phyloP scores from a whole-genome alignment of 1,140 invertebrate genomes.

The Habropoda laboriosa region DNA sequence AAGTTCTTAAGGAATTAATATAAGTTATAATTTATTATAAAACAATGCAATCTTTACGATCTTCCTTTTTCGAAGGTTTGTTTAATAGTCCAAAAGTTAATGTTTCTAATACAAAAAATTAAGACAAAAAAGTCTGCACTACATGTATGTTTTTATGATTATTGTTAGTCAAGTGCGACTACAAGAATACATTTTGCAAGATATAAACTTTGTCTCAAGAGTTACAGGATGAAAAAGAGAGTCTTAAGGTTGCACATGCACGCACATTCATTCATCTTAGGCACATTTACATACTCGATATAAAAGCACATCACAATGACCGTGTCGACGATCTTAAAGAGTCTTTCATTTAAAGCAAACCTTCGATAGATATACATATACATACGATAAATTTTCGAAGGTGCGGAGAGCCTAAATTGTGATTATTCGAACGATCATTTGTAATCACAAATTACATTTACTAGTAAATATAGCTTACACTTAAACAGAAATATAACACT shows the following conservation, averaged over 20 bases:
- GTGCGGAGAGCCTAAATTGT: constrained; percentile 23
- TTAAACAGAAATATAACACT: neutral
- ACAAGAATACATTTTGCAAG: constrained; percentile 19
- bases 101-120: neutral
- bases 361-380: constrained; percentile 61
- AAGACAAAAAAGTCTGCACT: neutral
- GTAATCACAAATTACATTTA: neutral
- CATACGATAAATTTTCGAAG: constrained; percentile 51
- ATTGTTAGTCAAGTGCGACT: neutral
- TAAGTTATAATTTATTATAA: neutral
- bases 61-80: neutral
- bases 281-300: constrained; percentile 73
- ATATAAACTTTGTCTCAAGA: constrained; percentile 11
- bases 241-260: constrained; percentile 47
- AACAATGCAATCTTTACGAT: neutral
- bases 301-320: constrained; percentile 71
- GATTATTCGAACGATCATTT: constrained; percentile 44
- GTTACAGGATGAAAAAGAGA: constrained; percentile 22
- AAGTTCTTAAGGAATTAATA: neutral
- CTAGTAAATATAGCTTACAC: neutral
- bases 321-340: constrained; percentile 63
- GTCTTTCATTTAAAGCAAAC: constrained; percentile 60
- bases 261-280: constrained; percentile 72
- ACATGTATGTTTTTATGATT: neutral
- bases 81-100: neutral